Conservation (phyloP, 1,140 invertebrate species). For the Neoseiulus cucumeris region DNA sequence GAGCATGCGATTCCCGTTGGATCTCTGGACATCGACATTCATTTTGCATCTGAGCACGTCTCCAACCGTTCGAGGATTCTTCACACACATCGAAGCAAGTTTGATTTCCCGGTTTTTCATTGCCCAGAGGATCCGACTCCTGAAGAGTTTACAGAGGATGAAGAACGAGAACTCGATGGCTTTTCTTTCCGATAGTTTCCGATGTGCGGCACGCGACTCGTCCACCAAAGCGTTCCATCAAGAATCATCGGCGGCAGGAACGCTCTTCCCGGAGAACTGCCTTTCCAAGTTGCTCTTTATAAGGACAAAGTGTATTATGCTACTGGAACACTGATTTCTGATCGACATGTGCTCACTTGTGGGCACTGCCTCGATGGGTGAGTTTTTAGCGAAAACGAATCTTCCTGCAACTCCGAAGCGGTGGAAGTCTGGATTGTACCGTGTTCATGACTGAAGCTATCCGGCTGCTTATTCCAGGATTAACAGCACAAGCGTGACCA, state of each 20-base stretch:
- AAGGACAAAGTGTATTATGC: not conserved
- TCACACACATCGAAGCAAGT: too few species aligned
- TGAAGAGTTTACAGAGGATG: too few species aligned
- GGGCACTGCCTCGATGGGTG: not conserved
- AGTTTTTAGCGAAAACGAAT: not conserved
- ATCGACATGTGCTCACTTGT: not conserved
- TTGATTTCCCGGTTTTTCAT: too few species aligned
- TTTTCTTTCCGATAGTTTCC: not conserved
- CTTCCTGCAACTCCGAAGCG: too few species aligned
- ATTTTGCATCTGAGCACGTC: too few species aligned
- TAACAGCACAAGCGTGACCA: not conserved
- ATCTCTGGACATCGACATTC: too few species aligned
- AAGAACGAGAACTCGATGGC: too few species aligned
- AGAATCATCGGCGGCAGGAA: not conserved
- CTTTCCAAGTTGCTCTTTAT: constrained; percentile 5
- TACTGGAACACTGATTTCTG: not conserved
- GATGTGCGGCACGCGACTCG: constrained; percentile 6
- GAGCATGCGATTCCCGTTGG: too few species aligned
- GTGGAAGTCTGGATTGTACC: too few species aligned
- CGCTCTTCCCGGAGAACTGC: not conserved
- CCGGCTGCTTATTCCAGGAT: not conserved
- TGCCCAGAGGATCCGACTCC: too few species aligned
- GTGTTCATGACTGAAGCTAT: too few species aligned
- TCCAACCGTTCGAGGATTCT: too few species aligned
- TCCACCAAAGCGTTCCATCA: not conserved